Conservation (phyloP, 2,797 vertebrate species). For the Channallabes apus region DNA sequence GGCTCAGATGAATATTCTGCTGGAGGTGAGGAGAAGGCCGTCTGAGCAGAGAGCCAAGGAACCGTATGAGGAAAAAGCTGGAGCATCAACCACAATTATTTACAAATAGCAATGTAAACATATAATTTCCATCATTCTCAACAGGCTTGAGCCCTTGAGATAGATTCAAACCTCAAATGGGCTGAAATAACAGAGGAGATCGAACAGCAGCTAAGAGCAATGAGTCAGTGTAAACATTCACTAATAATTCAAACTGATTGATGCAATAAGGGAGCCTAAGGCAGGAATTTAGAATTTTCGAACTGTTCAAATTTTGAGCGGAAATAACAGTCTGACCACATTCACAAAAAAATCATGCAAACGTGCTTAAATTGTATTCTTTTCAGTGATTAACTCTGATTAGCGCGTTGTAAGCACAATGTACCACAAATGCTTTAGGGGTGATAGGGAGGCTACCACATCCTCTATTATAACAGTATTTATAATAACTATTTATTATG, state of each 20-base stretch:
- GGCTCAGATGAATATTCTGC: constrained; percentile 30
- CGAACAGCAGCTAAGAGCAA: constrained; percentile 38
- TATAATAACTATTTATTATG: background rate
- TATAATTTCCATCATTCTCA: constrained; percentile 51
- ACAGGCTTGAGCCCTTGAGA: constrained; percentile 23
- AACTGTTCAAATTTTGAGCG: constrained; percentile 21
- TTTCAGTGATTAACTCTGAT: constrained; percentile 2
- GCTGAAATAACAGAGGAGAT: constrained; percentile 51
- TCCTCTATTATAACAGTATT: background rate
- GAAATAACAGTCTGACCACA: constrained; percentile 33
- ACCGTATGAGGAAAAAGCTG: constrained; percentile 57
- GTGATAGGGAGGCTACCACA: background rate
- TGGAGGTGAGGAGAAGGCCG: constrained; percentile 58
- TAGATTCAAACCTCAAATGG: constrained; percentile 51
- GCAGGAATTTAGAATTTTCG: constrained; percentile 18
- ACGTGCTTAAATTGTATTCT: background rate
- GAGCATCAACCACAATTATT: constrained; percentile 61
- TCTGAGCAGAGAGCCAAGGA: constrained; percentile 57
- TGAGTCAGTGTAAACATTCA: constrained; percentile 47
- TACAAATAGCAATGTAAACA: constrained; percentile 51
- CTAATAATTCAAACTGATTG: constrained; percentile 32
- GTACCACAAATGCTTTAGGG: background rate
- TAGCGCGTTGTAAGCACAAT: background rate
- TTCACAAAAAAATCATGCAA: constrained; percentile 1
- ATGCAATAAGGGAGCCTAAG: constrained; percentile 13